phyloP scores from a whole-genome alignment of 2,113 vertebrate species.

The Festucalex cinctus region DNA sequence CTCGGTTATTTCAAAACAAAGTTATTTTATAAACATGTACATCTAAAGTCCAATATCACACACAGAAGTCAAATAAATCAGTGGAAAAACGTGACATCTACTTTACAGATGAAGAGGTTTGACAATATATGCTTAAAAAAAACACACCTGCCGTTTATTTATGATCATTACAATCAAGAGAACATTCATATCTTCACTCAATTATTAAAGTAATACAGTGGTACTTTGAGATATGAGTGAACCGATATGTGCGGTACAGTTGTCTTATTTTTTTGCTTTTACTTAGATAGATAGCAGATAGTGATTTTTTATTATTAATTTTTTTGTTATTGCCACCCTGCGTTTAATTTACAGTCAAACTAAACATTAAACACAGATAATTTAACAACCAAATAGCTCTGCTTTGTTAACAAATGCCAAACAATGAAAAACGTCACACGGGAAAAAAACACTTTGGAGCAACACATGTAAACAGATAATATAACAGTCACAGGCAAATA shows the following conservation, averaged over 20 bases:
- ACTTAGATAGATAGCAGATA: neutral
- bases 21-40: conserved; percentile 44
- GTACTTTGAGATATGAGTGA: neutral
- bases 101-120: neutral
- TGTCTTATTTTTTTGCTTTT: neutral
- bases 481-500: no score
- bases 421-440: no score
- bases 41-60: conserved; percentile 42
- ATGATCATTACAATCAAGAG: conserved; percentile 50
- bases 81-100: neutral
- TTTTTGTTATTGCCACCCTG: no score
- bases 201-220: conserved; percentile 24
- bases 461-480: no score
- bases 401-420: no score
- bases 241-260: neutral
- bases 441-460: no score
- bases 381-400: no score
- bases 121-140: neutral
- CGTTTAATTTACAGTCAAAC: no score
- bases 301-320: no score
- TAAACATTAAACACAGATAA: no score
- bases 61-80: conserved; percentile 21
- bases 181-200: conserved; percentile 46
- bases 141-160: neutral
- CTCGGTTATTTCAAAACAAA: conserved; percentile 11